Evolutionary conservation across 2,113 vertebrate genomes (phyloP).

Genomic region (Crotalus viridis): DNA sequence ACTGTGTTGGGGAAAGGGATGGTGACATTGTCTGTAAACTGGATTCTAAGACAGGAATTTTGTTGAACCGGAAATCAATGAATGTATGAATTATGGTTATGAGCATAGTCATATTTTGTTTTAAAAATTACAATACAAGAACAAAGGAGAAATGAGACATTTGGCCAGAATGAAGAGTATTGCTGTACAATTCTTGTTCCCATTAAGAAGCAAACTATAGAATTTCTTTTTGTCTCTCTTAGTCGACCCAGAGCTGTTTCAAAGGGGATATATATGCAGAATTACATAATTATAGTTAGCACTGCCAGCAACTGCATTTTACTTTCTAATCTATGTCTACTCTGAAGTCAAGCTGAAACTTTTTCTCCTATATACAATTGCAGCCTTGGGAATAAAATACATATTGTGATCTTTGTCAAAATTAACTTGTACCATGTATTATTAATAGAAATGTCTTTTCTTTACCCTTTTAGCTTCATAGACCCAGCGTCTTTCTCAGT

Average conservation of each 20-base stretch:
- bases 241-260: neutral
- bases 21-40: neutral
- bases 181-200: neutral
- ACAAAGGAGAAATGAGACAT: neutral
- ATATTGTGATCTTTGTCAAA: neutral
- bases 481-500: neutral
- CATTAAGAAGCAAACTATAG: neutral
- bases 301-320: neutral
- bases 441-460: neutral
- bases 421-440: neutral
- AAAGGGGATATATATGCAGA: neutral
- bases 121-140: neutral
- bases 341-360: neutral
- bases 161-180: neutral
- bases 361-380: neutral
- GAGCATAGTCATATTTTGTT: neutral
- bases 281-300: neutral
- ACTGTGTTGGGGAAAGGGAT: neutral
- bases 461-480: neutral
- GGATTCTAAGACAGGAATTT: neutral
- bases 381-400: neutral
- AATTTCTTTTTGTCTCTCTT: neutral
- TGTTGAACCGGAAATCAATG: neutral
- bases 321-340: neutral
- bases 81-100: neutral